Evolutionary conservation across 1,140 invertebrate genomes (phyloP), one percentile per base, ranked within the genome.

Genomic region (Homalodisca vitripennis): DNA sequence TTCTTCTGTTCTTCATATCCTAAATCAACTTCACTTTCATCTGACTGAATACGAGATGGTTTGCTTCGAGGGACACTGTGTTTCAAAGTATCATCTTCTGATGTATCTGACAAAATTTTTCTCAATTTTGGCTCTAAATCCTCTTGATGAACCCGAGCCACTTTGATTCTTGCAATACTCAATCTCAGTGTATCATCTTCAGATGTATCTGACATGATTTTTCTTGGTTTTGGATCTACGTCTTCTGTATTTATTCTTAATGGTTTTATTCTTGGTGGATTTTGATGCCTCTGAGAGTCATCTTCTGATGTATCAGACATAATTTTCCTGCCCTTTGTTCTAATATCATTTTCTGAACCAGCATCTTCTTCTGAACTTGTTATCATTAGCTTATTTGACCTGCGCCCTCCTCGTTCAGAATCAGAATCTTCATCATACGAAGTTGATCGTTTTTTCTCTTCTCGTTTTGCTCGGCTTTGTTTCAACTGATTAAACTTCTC

Each of bases 401-500:
- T 71, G 29, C 74, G 53, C 22, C 66, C 32, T 12, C 73, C 73
- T 47, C 72, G 70, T 31, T 85, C 84, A 6, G 86, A 86, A 73
- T 88, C 88, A 0, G 87, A 88, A 75, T 90, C 91, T 69, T 93
- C 92, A 75, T 95, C 92, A 85, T 91, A 92, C 27, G 91, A 94
- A 0, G 88, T 90, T 3, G 91, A 93, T 69, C 92, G 85, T 78
- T 94, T 94, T 83, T 94, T 94, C 78, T 92, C 91, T 72, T 89
- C 90, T 20, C 90, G 83, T 78, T 93, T 91, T 0, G 91, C 92
- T 70, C 92, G 83, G 77, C 91, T 92, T 78, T 95, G 90, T 77
- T 96, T 94, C 41, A 96, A 77, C 75, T 93, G 90, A 74, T 88
- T 91, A 76, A 96, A 95, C 79, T 95, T 94, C 22, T 94, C 92